Evolutionary conservation across 2,888 invertebrate species (phyloP).

Genomic region (Catonia carolina): DNA sequence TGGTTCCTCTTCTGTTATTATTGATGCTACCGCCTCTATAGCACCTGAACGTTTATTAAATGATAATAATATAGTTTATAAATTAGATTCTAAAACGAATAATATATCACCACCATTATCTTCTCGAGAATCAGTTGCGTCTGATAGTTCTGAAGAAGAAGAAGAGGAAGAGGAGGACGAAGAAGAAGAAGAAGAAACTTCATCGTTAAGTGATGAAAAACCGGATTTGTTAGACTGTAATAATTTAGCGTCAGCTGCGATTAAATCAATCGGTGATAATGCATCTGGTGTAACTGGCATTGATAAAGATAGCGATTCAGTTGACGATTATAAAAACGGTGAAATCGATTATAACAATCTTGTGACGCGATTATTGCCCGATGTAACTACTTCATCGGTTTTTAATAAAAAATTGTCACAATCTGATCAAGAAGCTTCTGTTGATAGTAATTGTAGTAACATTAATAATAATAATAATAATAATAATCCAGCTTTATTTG

Average conservation of each 20-base stretch:
- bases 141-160: slow-evolving; percentile 1
- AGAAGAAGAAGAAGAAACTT: background rate
- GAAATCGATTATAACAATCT: background rate
- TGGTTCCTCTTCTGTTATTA: background rate
- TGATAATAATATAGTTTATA: background rate
- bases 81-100: background rate
- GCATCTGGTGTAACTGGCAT: too few species aligned
- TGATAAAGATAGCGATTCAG: too few species aligned
- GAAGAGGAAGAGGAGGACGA: slow-evolving; percentile 1
- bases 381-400: too few species aligned
- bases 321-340: background rate
- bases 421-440: too few species aligned
- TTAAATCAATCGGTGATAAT: too few species aligned
- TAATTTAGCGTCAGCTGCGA: slow-evolving; percentile 8
- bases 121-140: background rate
- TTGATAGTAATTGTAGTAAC: too few species aligned
- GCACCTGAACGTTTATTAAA: background rate
- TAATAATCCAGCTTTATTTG: background rate
- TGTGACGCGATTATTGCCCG: too few species aligned
- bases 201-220: slow-evolving; percentile 19
- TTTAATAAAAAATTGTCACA: too few species aligned
- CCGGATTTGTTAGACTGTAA: slow-evolving; percentile 22
- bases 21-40: background rate
- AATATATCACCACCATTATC: slow-evolving; percentile 8
- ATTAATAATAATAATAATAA: background rate